Evolutionary conservation across 2,888 invertebrate genomes (phyloP), one percentile per base, ranked within the genome.

Genomic region (Eumacrocentrus americanus): DNA sequence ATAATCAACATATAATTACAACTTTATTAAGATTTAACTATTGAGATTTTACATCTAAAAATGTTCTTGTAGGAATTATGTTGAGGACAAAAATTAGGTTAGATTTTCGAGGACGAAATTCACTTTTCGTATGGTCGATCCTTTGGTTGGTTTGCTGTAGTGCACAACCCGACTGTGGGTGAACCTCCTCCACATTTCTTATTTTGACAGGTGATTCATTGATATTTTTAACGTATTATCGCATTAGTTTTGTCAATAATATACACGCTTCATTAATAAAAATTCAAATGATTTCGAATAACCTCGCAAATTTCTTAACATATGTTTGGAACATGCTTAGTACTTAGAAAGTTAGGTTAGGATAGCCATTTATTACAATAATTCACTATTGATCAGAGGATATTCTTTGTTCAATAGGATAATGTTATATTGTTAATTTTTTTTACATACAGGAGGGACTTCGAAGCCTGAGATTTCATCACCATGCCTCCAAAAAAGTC

Each of bases 401-500:
- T 47, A 37, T 50, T 1, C 52, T 12, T 14, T 37, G 55, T 29
- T n/a, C 1, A 9, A 14, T 1, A 5, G 16, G 35, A 18, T 3
- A 18, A 16, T 42, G 20, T 56, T 11, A 20, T 9, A 37, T n/a
- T 5, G 44, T 55, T 46, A 29, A 12, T 35, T 29, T 11, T 44
- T 44, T 18, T 55, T 14, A 23, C 61, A 62, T 65, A 47, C 14
- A 54, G 52, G 61, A 59, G 48, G 18, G 23, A n/a, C 50, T 20
- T 14, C 12, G 34, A 53, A 67, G 62, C 59, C 12, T 53, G 23
- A 42, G 48, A 29, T 47, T 50, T 50, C 50, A 46, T 50, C 65
- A 85, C 80, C 71, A 89, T 89, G 89, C 88, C 89, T 46, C 87
- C 88, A 56, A 85, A 86, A 82, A 89, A 87, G 83, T 88, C 88